Percentiles rank a stretch among this genome's conserved stretches.
Conservation (phyloP, 30 jellyfish, hydroid and myxozoan species). For the Hydractinia echinata region DNA sequence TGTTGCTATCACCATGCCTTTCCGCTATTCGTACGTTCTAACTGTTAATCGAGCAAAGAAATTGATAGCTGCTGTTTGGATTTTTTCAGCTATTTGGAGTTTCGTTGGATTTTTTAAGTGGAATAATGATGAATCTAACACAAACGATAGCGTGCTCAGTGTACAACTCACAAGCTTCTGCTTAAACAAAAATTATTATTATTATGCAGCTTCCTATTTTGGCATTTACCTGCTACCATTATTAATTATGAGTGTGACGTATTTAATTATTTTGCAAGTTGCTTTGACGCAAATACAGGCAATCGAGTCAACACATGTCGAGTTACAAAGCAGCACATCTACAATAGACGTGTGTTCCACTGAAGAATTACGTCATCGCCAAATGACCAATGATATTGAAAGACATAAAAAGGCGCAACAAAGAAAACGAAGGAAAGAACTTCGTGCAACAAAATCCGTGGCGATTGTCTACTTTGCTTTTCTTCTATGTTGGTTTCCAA, state of each 20-base stretch:
- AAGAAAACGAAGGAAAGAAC: conserved; percentile 55
- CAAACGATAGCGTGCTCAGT: not conserved
- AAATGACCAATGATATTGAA: not conserved
- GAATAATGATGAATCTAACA: not conserved
- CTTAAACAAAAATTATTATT: conserved; percentile 41
- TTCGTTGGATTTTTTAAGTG: conserved; percentile 23
- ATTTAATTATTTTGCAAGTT: conserved; percentile 53
- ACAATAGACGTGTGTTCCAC: not conserved
- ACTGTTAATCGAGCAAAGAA: conserved; percentile 43
- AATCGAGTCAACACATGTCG: conserved; percentile 70
- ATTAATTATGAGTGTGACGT: conserved; percentile 57
- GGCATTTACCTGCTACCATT: conserved; percentile 66
- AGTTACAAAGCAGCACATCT: conserved; percentile 13
- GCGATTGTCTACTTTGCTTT: conserved; percentile 89
- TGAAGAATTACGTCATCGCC: conserved; percentile 15
- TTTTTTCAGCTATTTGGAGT: conserved; percentile 54
- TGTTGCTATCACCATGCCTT: conserved; percentile 69
- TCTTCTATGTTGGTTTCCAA: conserved; percentile 86
- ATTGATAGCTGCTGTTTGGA: conserved; percentile 52
- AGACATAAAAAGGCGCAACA: conserved; percentile 39
- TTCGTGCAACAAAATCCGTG: conserved; percentile 83
- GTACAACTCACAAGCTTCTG: conserved; percentile 32
- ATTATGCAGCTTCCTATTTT: conserved; percentile 61
- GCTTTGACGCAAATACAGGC: conserved; percentile 83
- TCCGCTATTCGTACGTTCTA: conserved; percentile 52